phyloP scores from a whole-genome alignment of 2,888 invertebrate species.

The Gortyna flavago region DNA sequence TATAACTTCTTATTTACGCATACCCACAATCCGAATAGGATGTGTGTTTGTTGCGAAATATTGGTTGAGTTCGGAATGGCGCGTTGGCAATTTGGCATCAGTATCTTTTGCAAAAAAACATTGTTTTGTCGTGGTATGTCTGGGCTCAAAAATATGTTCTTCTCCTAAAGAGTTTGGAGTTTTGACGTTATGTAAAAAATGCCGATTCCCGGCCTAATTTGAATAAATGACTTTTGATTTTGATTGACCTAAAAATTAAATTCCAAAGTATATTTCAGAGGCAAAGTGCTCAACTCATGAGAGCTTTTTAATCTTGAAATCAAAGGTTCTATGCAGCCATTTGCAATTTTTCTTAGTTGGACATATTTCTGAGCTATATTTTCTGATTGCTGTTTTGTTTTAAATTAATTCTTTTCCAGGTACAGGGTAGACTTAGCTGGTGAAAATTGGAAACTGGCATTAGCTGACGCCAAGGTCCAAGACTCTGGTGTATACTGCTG shows the following conservation, averaged over 20 bases:
- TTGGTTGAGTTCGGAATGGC: slow-evolving; percentile 34
- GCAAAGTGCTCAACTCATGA: neutral
- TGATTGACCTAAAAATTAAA: neutral
- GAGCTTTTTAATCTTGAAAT: neutral
- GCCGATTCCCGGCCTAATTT: neutral
- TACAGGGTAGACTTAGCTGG: slow-evolving; percentile 86
- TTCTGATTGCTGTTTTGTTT: neutral
- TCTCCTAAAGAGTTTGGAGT: neutral
- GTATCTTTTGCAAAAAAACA: neutral
- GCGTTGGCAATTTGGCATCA: slow-evolving; percentile 12
- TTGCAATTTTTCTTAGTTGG: neutral
- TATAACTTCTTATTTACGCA: slow-evolving; percentile 60
- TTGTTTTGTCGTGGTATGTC: neutral
- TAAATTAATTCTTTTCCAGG: slow-evolving; percentile 67
- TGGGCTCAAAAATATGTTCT: neutral
- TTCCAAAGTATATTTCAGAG: neutral
- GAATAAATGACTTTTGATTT: neutral
- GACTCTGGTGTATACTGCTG: slow-evolving; percentile 88
- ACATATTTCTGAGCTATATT: neutral
- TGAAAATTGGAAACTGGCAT: slow-evolving; percentile 85
- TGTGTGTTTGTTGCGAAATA: slow-evolving; percentile 53
- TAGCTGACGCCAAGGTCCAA: slow-evolving; percentile 80
- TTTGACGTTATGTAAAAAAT: neutral
- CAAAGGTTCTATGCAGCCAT: neutral
- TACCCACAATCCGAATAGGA: slow-evolving; percentile 42